These are phyloP conservation scores for Mimas tiliae DNA, from an alignment of 2,888 invertebrate genomes.

Conservation along the genomic window DNA sequence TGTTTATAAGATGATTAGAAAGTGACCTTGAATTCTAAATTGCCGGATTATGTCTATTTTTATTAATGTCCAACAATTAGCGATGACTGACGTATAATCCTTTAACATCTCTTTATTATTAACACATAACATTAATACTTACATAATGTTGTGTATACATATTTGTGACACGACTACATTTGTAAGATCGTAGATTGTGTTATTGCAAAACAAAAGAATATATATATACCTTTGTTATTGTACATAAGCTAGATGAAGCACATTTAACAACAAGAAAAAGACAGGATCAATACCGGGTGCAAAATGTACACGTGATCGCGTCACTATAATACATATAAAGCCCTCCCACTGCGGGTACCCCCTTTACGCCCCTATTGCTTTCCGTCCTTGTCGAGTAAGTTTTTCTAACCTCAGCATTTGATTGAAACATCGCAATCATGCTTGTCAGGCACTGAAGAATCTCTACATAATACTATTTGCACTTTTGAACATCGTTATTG, in stretches of 20 bases:
- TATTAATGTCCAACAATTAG: neutral
- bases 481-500: neutral
- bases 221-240: neutral
- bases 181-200: neutral
- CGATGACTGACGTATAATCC: too few species aligned
- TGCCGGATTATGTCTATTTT: neutral
- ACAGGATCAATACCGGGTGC: slow-evolving; percentile 81
- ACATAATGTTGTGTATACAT: neutral
- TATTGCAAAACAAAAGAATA: neutral
- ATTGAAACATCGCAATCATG: slow-evolving; percentile 20
- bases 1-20: neutral
- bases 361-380: slow-evolving; percentile 72
- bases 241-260: slow-evolving; percentile 38
- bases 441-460: neutral
- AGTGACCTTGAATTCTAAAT: neutral
- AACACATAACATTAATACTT: neutral
- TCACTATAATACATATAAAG: slow-evolving; percentile 77
- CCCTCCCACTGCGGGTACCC: slow-evolving; percentile 76
- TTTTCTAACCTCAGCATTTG: slow-evolving; percentile 14
- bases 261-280: slow-evolving; percentile 70
- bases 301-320: slow-evolving; percentile 84
- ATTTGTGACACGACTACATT: neutral
- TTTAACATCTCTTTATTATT: neutral
- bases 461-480: neutral
- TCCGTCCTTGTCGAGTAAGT: slow-evolving; percentile 62